Base-by-base conservation (phyloP, 2,888 invertebrate genomes). In the Micoletzkya japonica region DNA sequence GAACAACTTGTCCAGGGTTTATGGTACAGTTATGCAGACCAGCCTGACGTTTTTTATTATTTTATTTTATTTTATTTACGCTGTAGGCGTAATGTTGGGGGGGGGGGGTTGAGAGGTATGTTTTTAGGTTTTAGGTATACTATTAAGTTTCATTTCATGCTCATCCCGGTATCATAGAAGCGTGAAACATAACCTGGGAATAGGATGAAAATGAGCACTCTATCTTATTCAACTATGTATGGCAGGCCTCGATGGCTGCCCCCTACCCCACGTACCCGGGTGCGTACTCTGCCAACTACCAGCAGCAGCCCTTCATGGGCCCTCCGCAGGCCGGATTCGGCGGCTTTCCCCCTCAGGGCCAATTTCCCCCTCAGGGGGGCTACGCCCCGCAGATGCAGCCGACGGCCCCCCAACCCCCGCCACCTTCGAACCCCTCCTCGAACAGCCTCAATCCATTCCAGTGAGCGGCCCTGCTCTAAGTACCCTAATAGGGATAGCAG, bases 261-360 rank as follows among this genome's bases (percentile, higher is more conserved):
- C 78, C 78, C 7, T 79, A 79, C 63, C 77, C 77, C 70, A 79
- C 79, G 10, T 79, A 73, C 73, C 79, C 79, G 7, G 79, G 79
- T 17, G 79, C 79, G 14, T 79, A 74, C 69, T 71, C 74, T 1
- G 69, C 39, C 71, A 44, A 74, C 49, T 60, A 60, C 60, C 69
- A 69, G 69, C 61, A 61, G 34, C 60, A 30, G 60, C 60, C 7
- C 14, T 24, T 24, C 28, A 24, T 56, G 32, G 37, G n/a, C n/a
- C 60, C 60, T 10, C 28, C n/a, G 57, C 64, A 66, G 64, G 54
- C 52, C 4, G 44, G 28, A 37, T 54, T 36, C 37, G 36, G 26
- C 17, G 49, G 30, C 14, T 63, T 50, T 34, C 49, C 63, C 2
- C 63, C 49, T 0, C 63, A 63, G 63, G 52, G 54, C 14, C 63